Evolutionary conservation across 2,113 vertebrate species (phyloP).

Genomic region (Sisor rabdophorus): DNA sequence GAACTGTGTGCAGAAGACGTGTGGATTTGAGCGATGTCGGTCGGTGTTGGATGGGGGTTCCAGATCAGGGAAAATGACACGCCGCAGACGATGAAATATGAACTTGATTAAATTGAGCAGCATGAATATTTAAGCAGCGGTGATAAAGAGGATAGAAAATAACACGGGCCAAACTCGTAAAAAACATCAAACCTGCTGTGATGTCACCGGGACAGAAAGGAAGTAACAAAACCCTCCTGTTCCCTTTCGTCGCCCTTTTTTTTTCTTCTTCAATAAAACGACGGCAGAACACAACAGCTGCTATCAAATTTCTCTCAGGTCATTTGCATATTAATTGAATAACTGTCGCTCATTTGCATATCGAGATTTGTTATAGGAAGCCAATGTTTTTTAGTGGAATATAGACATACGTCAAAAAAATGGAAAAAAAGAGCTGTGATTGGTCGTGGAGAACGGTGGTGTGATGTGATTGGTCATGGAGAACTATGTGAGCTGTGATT

Average conservation of each 20-base stretch:
- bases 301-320: not conserved
- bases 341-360: not conserved
- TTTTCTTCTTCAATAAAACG: not conserved
- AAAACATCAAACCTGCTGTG: conserved; percentile 20
- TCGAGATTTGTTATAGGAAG: not conserved
- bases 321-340: not conserved
- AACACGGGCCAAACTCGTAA: conserved; percentile 29
- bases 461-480: not conserved
- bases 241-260: not conserved
- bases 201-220: conserved; percentile 16
- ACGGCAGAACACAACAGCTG: not conserved
- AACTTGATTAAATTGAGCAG: conserved; percentile 46
- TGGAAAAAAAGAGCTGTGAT: not conserved
- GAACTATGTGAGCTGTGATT: not conserved
- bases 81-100: conserved; percentile 38
- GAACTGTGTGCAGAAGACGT: not conserved
- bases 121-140: conserved; percentile 39
- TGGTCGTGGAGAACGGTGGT: not conserved
- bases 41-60: not conserved
- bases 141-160: conserved; percentile 35
- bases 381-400: too few relatives aligned
- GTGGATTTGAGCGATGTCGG: not conserved
- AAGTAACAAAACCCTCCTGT: not conserved
- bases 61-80: not conserved
- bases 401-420: too few relatives aligned